Base-by-base conservation (phyloP, 1,140 invertebrate species). In the Atta texana region DNA sequence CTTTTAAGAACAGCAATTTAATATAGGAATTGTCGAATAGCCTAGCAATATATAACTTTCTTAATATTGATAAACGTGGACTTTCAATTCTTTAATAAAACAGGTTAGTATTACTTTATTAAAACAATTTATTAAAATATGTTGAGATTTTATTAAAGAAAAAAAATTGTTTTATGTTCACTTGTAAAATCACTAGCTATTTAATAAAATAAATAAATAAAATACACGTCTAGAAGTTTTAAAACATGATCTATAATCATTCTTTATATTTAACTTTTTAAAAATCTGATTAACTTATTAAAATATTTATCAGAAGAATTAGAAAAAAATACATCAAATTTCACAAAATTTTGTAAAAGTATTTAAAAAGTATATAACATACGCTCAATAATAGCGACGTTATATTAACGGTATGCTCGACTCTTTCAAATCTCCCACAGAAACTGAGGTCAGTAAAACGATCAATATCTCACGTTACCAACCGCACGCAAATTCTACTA, bases 351-450 rank as follows among this genome's bases (percentile, higher is more conserved):
- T 2, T 18, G 14, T 28, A 31, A 74, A 18, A 18, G 24, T 24
- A 24, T 24, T 24, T 28, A 44, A 39, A 44, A 76, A 24, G 49
- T 49, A 8, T 44, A 6, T 34, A 28, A 76, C 31, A 24, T 31
- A 64, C 1, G 8, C 39, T 31, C 10, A 34, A 68, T 6, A n/a
- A 7, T n/a, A 68, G n/a, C 31, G 34, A 18, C 51, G 18, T 39
- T 18, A 1, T 34, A 34, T 6, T 34, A n/a, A 44, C 14, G 5
- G 6, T n/a, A n/a, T 8, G 16, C 3, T 18, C 2, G 10, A 14
- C 16, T 55, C 14, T 64, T 81, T 81, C 51, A 81, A 81, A 61
- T 81, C 24, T 81, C 64, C 66, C 78, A 59, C 78, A 53, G 16
- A 44, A 57, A 44, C 51, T 10, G 16, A 69, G 10, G 12, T 31